Conservation (phyloP, 2,888 invertebrate genomes). For the Pteria penguin region DNA sequence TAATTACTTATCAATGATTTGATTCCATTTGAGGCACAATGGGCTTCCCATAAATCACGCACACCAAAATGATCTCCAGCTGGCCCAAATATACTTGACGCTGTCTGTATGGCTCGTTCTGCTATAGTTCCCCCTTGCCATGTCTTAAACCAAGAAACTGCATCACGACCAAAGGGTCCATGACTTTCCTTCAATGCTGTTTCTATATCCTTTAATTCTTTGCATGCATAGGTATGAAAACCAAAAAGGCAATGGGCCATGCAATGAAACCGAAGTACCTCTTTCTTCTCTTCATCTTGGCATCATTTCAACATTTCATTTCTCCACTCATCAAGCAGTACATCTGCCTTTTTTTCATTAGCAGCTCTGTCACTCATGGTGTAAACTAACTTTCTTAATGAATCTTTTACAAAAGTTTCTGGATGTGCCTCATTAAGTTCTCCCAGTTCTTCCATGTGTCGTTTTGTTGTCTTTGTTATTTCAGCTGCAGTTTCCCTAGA, state of each 20-base stretch:
- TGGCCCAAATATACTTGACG: conserved; percentile 40
- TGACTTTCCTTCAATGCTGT: not conserved
- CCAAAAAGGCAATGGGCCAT: conserved; percentile 48
- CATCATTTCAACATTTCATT: conserved; percentile 3
- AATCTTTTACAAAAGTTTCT: conserved; percentile 1
- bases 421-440: not conserved
- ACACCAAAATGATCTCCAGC: conserved; percentile 45
- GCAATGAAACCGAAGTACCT: conserved; percentile 35
- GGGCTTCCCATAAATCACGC: conserved; percentile 45
- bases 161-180: conserved; percentile 43
- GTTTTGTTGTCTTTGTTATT: not conserved
- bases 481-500: not conserved
- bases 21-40: conserved; percentile 42
- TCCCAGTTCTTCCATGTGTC: conserved; percentile 1
- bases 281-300: not conserved
- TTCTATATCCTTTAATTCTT: conserved; percentile 10
- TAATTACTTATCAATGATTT: conserved; percentile 47
- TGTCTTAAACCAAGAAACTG: conserved; percentile 23
- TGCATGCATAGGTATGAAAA: conserved; percentile 14
- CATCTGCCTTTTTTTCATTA: conserved; percentile 34
- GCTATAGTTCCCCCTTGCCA: conserved; percentile 41
- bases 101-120: conserved; percentile 37
- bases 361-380: conserved; percentile 30
- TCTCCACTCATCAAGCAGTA: no score
- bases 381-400: conserved; percentile 16